Percentiles rank a stretch among this genome's conserved stretches.
phyloP scores from a whole-genome alignment of 2,888 invertebrate genomes.

The Tipula confusa region DNA sequence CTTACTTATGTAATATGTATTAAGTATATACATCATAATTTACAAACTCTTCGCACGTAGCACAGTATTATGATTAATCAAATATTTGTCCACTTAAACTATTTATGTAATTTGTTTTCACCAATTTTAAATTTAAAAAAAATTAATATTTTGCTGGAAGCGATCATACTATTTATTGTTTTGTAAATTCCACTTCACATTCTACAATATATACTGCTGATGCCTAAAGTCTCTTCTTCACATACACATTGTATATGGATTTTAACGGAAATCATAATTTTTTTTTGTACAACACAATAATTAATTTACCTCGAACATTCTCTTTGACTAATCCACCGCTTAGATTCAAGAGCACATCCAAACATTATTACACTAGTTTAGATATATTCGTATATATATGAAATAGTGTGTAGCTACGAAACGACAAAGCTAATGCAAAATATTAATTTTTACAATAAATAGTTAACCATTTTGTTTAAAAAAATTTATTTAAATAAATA shows the following conservation, averaged over 20 bases:
- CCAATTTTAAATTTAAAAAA: not conserved
- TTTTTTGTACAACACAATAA: not conserved
- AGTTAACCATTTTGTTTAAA: not conserved
- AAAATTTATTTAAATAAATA: not conserved
- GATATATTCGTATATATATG: not conserved
- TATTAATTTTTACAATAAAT: not conserved
- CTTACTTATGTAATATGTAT: too few species aligned
- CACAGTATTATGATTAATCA: too few species aligned
- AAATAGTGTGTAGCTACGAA: not conserved
- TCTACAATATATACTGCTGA: too few species aligned
- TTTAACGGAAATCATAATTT: not conserved
- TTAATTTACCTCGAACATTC: not conserved
- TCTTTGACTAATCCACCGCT: slow-evolving; percentile 20
- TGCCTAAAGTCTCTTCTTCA: not conserved
- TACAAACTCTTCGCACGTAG: too few species aligned
- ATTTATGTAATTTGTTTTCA: not conserved
- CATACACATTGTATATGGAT: not conserved
- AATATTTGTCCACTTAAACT: not conserved
- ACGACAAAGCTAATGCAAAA: not conserved
- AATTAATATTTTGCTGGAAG: not conserved
- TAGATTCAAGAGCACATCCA: slow-evolving; percentile 12
- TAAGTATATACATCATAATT: too few species aligned
- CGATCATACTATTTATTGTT: not conserved
- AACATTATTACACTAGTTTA: not conserved
- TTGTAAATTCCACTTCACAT: not conserved